Percentiles rank a stretch among this genome's conserved stretches.
Evolutionary conservation across 92 coral and sea anemone genomes (phyloP).

Genomic region (Porites rus): DNA sequence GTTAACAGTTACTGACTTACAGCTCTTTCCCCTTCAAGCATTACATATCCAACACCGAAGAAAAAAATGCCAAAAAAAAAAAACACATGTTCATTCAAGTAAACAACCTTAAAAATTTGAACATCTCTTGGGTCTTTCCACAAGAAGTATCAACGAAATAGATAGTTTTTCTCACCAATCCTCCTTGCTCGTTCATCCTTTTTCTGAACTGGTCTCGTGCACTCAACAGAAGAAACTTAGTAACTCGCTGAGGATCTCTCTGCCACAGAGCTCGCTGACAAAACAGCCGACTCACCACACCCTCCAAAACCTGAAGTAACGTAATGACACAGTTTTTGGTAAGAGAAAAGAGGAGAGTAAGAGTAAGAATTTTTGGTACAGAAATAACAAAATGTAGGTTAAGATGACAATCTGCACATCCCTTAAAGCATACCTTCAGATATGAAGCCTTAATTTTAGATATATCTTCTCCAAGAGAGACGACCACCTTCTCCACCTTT

Average conservation of each 20-base stretch:
- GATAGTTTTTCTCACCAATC: constrained; percentile 23
- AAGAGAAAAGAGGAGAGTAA: too few relatives aligned
- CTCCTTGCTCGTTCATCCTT: constrained; percentile 65
- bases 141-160: neutral
- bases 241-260: constrained; percentile 85
- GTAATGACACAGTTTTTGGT: neutral
- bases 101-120: too few relatives aligned
- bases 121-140: neutral
- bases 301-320: constrained; percentile 75
- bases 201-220: constrained; percentile 90
- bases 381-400: too few relatives aligned
- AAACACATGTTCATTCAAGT: too few relatives aligned
- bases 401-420: neutral
- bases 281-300: constrained; percentile 85
- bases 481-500: constrained; percentile 91
- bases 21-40: too few relatives aligned
- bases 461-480: constrained; percentile 88
- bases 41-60: too few relatives aligned
- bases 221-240: constrained; percentile 84
- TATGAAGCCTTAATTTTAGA: constrained; percentile 76
- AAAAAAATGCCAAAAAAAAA: too few relatives aligned
- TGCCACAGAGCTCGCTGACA: constrained; percentile 87
- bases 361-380: too few relatives aligned
- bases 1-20: too few relatives aligned
- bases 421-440: constrained; percentile 66